Evolutionary conservation across 2,888 invertebrate species (phyloP), one percentile per base, ranked within the genome.

Genomic region (Eutolmus rufibarbis): DNA sequence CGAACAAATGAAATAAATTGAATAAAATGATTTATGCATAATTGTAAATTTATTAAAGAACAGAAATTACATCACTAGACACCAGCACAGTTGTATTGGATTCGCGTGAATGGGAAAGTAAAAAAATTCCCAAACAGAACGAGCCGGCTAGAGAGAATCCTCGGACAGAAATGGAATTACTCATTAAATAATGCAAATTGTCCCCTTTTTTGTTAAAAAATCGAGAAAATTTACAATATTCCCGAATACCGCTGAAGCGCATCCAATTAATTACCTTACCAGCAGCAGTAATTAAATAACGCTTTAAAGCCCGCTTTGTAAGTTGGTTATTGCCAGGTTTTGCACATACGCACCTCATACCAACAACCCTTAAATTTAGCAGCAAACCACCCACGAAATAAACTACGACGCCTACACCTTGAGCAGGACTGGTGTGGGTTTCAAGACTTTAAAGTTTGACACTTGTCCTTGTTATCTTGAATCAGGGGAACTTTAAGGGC

Each of bases 381-480:
- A 28, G 14, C 0, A 74, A 12, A 74, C 34, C 12, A 28, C 14
- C 9, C 8, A 9, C 34, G 74, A 31, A 34, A 28, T 23, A 46
- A 74, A 12, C 31, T 23, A 16, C 74, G 14, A 28, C 74, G 28
- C 34, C 19, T 74, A 23, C 31, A 28, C 9, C 37, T 37, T 5
- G 16, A 31, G 76, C 37, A 37, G 16, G 34, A n/a, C 8, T 76
- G n/a, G n/a, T n/a, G 1, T 34, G 34, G 34, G 76, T 76, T 37
- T 76, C 34, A 34, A 76, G 76, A 34, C 76, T 76, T 76, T 66
- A 34, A 34, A 76, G 76, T 76, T 34, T 76, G 76, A 34, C 76
- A 76, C 76, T 76, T 76, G 34, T 76, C 76, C 76, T 76, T 37
- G 76, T 76, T 76, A 76, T 76, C 76, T 76, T n/a, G 76, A 37